Evolutionary conservation across 2,888 invertebrate species (phyloP).

Genomic region (Orgyia antiqua): DNA sequence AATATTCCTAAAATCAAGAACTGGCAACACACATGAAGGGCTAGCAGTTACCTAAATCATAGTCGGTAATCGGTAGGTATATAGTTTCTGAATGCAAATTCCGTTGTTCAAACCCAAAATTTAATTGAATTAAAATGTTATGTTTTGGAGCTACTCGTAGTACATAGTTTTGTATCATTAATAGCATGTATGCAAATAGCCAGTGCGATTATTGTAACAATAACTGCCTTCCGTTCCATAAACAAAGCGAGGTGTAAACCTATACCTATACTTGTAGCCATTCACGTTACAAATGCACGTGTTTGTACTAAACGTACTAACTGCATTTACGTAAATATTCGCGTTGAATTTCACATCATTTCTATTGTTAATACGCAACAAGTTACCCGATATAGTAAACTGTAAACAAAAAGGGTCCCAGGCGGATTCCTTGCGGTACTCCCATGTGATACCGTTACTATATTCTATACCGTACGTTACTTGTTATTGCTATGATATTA

Average conservation of each 20-base stretch:
- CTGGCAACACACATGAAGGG: too few relatives aligned
- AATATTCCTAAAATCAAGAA: too few relatives aligned
- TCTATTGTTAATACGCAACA: conserved; percentile 21
- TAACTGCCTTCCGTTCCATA: conserved; percentile 15
- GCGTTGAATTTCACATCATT: conserved; percentile 43
- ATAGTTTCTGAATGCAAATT: too few relatives aligned
- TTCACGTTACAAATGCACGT: conserved; percentile 37
- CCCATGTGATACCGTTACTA: conserved; percentile 27
- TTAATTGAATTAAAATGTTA: too few relatives aligned
- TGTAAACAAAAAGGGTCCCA: conserved; percentile 44
- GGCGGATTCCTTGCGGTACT: conserved; percentile 49
- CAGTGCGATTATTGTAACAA: conserved; percentile 15
- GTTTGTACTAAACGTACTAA: conserved; percentile 21
- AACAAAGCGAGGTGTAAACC: conserved; percentile 16
- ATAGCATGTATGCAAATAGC: too few relatives aligned
- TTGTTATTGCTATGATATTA: conserved; percentile 19
- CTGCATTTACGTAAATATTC: conserved; percentile 33
- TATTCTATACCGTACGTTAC: conserved; percentile 16
- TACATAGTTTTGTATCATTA: too few relatives aligned
- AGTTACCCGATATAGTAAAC: conserved; percentile 18
- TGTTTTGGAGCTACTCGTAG: too few relatives aligned
- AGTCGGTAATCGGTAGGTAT: too few relatives aligned
- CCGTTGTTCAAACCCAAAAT: too few relatives aligned
- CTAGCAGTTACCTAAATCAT: too few relatives aligned
- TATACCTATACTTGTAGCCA: conserved; percentile 18